Base-by-base conservation (phyloP, 2,113 vertebrate species). In the Brevimyrus niger region DNA sequence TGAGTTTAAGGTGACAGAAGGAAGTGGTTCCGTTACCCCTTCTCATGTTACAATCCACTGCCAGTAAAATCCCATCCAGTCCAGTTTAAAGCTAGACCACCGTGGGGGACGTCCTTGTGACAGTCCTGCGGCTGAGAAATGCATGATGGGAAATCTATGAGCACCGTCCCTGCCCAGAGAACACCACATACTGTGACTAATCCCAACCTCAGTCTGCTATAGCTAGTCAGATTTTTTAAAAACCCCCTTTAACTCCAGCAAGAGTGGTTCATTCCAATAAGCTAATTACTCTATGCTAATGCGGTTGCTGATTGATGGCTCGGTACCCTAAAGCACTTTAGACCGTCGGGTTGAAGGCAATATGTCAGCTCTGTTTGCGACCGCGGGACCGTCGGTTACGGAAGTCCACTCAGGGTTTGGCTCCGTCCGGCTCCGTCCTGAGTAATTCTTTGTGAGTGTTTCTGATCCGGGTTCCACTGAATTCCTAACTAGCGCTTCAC, bases 281-380 rank as follows among this genome's bases (percentile, higher is more conserved):
- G 11, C 73, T 80, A 80, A 42, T 80, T 80, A 80, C 73, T 80
- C 73, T 80, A 80, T 80, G 73, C 73, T 80, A 42, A 80, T 42
- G 15, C 31, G 35, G 73, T 50, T 48, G 61, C 27, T 21, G n/a
- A n/a, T 50, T 47, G 65, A 38, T 88, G 46, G 47, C 23, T 42
- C 61, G 15, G 13, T 35, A 35, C 87, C 17, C 47, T 88, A 51
- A 82, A 76, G 88, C 69, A 80, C 65, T 76, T 82, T 80, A 80
- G 88, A 82, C 47, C 27, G 44, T 53, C 80, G 88, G 69, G 69
- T 69, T 44, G 46, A 88, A 73, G 65, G 61, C 65, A 61, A 88
- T 88, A 53, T 50, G 21, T 88, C n/a, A 35, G 46, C 48, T 47
- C 69, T 13, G 35, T 69, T 48, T 51, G 47, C 21, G 17, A 38